Percentiles rank a stretch among this genome's conserved stretches.
These are phyloP conservation scores for Nephrocerus scutellatus DNA, from an alignment of 2,888 invertebrate species.

Conservation along the genomic window DNA sequence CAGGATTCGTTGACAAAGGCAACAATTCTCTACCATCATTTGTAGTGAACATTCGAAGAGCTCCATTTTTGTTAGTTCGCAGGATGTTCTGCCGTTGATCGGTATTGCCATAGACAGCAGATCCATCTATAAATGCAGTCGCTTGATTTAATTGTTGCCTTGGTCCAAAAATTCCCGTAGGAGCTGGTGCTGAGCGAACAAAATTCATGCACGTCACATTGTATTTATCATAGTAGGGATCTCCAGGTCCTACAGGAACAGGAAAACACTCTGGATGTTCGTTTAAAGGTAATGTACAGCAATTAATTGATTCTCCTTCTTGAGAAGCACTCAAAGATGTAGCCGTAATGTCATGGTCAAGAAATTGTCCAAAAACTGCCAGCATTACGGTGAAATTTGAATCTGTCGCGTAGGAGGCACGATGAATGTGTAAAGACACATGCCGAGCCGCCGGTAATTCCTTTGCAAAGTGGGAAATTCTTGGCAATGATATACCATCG, in stretches of 20 bases:
- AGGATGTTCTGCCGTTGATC: conserved; percentile 49
- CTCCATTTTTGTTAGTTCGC: conserved; percentile 53
- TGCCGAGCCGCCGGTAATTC: conserved; percentile 66
- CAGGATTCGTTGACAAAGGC: conserved; percentile 61
- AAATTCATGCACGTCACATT: conserved; percentile 78
- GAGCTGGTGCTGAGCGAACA: conserved; percentile 72
- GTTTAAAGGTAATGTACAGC: conserved; percentile 50
- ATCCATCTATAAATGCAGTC: conserved; percentile 77
- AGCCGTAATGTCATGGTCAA: conserved; percentile 82
- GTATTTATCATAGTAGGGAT: conserved; percentile 62
- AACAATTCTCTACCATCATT: conserved; percentile 60
- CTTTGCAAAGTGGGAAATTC: conserved; percentile 50
- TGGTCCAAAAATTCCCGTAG: conserved; percentile 69
- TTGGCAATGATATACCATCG: conserved; percentile 65
- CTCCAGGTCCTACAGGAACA: conserved; percentile 58
- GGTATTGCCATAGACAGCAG: conserved; percentile 69
- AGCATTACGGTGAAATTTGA: conserved; percentile 74
- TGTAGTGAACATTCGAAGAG: conserved; percentile 59
- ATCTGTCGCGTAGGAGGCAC: conserved; percentile 66
- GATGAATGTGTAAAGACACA: conserved; percentile 66
- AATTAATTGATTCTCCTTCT: conserved; percentile 65
- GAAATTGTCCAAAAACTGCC: conserved; percentile 82
- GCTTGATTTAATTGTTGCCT: conserved; percentile 81
- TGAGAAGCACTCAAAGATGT: conserved; percentile 68
- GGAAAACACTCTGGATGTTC: conserved; percentile 76